Conservation (phyloP, 2,797 vertebrate genomes). For the Urophycis tenuis region DNA sequence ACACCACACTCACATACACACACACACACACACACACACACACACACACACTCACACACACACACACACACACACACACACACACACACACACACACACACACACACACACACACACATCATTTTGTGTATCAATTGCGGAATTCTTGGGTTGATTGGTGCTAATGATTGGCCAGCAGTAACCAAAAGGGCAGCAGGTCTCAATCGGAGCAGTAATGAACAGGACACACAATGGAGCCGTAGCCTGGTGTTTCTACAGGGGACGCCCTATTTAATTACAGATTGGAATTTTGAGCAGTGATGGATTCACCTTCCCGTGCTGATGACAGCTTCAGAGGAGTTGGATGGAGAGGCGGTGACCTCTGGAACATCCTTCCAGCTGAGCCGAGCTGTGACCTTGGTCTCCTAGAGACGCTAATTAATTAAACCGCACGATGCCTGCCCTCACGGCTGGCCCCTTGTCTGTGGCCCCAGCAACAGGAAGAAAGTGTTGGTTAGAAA, state of each 20-base stretch:
- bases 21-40: too few relatives aligned
- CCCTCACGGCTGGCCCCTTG: slow-evolving; percentile 35
- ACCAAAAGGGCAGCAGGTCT: not conserved
- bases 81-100: too few relatives aligned
- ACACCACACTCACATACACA: too few relatives aligned
- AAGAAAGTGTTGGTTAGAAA: not conserved
- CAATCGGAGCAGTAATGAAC: not conserved
- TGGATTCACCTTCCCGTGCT: slow-evolving; percentile 41
- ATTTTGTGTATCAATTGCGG: too few relatives aligned
- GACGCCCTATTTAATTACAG: not conserved
- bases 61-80: too few relatives aligned
- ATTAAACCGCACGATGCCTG: slow-evolving; percentile 68
- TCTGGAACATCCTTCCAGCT: slow-evolving; percentile 52
- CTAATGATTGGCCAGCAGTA: not conserved
- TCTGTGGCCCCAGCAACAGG: not conserved
- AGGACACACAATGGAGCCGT: not conserved
- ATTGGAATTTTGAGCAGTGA: slow-evolving; percentile 37
- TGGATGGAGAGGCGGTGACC: slow-evolving; percentile 50
- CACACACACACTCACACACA: too few relatives aligned
- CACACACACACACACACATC: too few relatives aligned
- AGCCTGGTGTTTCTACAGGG: not conserved
- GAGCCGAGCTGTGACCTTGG: slow-evolving; percentile 60
- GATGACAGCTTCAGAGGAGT: slow-evolving; percentile 55
- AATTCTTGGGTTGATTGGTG: too few relatives aligned
- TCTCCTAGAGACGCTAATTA: slow-evolving; percentile 69